phyloP scores from a whole-genome alignment of 2,797 vertebrate species.

The Malacoctenus gilli region DNA sequence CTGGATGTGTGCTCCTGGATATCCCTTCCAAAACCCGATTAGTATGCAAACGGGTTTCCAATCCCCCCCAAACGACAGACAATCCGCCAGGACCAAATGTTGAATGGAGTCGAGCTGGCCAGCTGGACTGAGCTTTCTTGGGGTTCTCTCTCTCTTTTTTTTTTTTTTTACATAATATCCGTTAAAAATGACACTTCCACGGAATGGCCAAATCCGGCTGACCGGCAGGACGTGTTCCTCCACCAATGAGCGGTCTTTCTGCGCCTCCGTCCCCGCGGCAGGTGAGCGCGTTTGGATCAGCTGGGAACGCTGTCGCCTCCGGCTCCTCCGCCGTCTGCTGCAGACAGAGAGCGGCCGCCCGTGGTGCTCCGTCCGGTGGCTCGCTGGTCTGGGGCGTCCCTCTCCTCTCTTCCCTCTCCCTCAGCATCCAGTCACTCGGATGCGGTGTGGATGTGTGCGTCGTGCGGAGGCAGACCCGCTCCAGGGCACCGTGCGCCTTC shows the following conservation, averaged over 20 bases:
- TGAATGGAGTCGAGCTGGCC: constrained; percentile 57
- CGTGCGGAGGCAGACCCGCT: constrained; percentile 52
- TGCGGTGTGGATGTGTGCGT: constrained; percentile 18
- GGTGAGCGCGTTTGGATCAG: constrained; percentile 67
- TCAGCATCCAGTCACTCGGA: constrained; percentile 76
- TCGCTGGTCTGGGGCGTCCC: constrained; percentile 28
- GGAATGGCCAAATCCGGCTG: constrained; percentile 26
- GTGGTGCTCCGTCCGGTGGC: constrained; percentile 29
- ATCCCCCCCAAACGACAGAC: constrained; percentile 46
- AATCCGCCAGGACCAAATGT: constrained; percentile 59
- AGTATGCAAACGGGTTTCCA: constrained; percentile 76
- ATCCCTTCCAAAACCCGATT: constrained; percentile 67
- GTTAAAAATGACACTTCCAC: constrained; percentile 41
- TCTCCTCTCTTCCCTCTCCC: constrained; percentile 28
- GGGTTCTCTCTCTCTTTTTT: not conserved
- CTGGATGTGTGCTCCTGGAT: constrained; percentile 65
- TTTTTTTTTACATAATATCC: constrained; percentile 69
- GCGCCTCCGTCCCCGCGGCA: constrained; percentile 44
- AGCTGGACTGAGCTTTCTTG: constrained; percentile 27
- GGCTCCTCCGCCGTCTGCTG: constrained; percentile 46
- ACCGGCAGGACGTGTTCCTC: constrained; percentile 25
- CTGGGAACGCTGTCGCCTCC: constrained; percentile 29
- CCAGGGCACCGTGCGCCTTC: constrained; percentile 71
- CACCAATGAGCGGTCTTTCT: constrained; percentile 36
- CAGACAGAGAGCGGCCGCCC: constrained; percentile 31